Conservation (phyloP, 2,797 vertebrate species). For the Linurgus olivaceus region DNA sequence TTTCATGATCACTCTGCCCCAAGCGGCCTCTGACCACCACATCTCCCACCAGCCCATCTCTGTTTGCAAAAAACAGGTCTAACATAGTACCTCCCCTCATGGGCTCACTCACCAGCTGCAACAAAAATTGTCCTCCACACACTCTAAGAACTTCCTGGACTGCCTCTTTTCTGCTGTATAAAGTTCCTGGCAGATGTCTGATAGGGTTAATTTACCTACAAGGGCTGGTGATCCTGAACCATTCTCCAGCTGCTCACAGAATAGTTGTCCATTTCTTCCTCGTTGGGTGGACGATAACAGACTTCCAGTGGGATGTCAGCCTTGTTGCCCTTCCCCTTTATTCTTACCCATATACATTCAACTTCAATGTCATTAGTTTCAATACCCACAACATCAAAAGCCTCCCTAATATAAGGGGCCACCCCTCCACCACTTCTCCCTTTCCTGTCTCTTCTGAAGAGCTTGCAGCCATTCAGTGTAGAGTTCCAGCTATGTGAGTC, state of each 20-base stretch:
- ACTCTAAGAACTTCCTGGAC: too few relatives aligned
- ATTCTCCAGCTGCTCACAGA: neutral
- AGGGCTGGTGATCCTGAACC: neutral
- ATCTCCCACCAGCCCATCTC: neutral
- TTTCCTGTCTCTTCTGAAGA: neutral
- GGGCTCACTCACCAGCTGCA: accelerated
- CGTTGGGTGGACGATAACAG: accelerated
- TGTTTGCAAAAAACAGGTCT: neutral
- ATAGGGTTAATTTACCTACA: neutral
- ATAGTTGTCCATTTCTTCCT: neutral
- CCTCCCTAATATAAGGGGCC: too few relatives aligned
- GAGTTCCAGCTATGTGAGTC: neutral
- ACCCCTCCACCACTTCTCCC: neutral
- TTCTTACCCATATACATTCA: neutral
- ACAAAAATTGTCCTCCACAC: neutral
- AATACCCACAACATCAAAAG: neutral
- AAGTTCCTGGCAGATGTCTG: neutral
- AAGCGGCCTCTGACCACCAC: accelerated
- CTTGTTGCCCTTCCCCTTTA: neutral
- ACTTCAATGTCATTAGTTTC: neutral
- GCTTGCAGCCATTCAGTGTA: neutral
- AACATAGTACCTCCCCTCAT: neutral
- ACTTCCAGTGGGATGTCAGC: neutral
- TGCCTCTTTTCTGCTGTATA: neutral
- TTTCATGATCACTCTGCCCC: neutral